phyloP scores from a whole-genome alignment of 2,797 vertebrate species.

The Myotis myotis region DNA sequence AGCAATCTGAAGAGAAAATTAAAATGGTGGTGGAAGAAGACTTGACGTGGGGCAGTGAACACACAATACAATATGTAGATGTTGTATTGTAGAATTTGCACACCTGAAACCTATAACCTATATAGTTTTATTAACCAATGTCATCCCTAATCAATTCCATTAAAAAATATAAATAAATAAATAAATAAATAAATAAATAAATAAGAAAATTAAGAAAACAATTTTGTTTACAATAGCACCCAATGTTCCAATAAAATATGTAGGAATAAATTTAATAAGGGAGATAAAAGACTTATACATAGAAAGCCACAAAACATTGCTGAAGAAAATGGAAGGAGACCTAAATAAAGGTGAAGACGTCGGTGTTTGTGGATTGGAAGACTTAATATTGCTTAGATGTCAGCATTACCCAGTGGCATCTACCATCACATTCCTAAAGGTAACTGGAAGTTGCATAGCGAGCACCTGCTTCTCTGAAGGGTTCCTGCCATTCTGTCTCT shows the following conservation, averaged over 20 bases:
- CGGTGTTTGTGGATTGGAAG: not conserved
- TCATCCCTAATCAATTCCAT: not conserved
- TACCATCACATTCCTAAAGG: not conserved
- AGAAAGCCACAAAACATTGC: not conserved
- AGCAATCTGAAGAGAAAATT: not conserved
- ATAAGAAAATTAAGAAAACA: not conserved
- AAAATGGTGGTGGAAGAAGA: not conserved
- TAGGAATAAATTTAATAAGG: not conserved
- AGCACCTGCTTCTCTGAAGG: not conserved
- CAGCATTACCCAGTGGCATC: not conserved
- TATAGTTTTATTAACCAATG: not conserved
- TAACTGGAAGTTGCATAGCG: not conserved
- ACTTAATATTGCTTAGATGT: not conserved
- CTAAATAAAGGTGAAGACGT: not conserved
- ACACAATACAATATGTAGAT: not conserved
- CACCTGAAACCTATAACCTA: not conserved
- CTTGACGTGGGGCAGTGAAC: not conserved
- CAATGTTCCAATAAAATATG: not conserved
- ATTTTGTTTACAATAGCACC: not conserved
- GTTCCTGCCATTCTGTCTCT: not conserved
- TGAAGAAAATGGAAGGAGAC: not conserved
- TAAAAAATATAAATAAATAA: not conserved
- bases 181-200: not conserved
- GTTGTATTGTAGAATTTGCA: not conserved
- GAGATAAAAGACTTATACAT: not conserved